A percentile compares a stretch with the other conserved stretches of the same genome.
These are phyloP conservation scores for Crax fasciolata DNA, from an alignment of 2,797 vertebrate genomes.

Conservation along the genomic window DNA sequence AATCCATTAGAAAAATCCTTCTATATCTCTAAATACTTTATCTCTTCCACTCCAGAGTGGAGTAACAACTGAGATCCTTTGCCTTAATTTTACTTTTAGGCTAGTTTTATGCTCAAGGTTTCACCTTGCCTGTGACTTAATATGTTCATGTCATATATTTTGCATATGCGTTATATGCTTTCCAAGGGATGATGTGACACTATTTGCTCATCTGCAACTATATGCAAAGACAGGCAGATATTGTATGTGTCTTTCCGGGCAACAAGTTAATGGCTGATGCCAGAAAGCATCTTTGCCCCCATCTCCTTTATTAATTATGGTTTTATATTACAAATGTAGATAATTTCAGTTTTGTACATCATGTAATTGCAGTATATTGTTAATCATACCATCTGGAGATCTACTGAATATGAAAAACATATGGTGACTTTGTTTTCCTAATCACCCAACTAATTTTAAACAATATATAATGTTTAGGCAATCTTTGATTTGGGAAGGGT, in stretches of 20 bases:
- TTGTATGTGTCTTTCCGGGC: background rate
- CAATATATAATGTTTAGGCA: conserved; percentile 6
- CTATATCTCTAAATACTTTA: background rate
- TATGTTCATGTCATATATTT: background rate
- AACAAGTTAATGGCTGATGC: background rate
- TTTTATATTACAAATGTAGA: conserved; percentile 2
- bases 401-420: background rate
- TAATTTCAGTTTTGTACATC: background rate
- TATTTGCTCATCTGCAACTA: background rate
- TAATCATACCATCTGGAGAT: conserved; percentile 9
- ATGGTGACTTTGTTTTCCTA: conserved; percentile 8
- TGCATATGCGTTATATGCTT: background rate
- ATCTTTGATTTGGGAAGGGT: background rate
- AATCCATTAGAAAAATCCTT: background rate
- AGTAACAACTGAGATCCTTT: background rate
- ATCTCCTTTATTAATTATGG: conserved; percentile 35
- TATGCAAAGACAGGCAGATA: background rate
- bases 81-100: background rate
- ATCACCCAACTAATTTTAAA: conserved; percentile 19
- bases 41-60: fast-evolving
- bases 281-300: conserved; percentile 8
- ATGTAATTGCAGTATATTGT: background rate
- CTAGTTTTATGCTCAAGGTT: background rate
- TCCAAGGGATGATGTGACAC: background rate
- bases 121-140: background rate